phyloP scores from a whole-genome alignment of 2,113 vertebrate species.

The Alectura lathami region DNA sequence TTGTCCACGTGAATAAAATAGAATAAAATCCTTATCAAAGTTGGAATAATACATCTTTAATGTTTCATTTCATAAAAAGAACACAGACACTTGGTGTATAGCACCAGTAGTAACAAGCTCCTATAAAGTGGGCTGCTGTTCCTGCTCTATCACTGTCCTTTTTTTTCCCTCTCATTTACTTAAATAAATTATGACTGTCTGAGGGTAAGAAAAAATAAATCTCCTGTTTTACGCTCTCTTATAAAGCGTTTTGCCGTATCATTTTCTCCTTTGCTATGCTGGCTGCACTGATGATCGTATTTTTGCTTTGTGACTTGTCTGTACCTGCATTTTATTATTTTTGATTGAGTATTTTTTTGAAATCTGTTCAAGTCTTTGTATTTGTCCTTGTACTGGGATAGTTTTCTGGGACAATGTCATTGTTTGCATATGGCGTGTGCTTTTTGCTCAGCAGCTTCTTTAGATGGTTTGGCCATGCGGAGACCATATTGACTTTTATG shows the following conservation, averaged over 20 bases:
- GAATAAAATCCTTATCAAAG: background rate
- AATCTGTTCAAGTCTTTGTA: background rate
- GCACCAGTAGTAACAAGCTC: background rate
- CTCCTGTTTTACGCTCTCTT: background rate
- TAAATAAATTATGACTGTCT: background rate
- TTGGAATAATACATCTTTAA: background rate
- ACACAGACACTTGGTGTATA: background rate
- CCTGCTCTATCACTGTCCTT: background rate
- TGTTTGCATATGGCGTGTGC: background rate
- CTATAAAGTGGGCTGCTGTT: background rate
- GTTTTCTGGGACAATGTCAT: background rate
- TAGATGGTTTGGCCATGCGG: background rate
- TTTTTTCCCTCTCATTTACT: background rate
- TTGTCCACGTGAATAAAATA: background rate
- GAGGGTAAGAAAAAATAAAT: background rate
- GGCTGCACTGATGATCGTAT: fast-evolving
- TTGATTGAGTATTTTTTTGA: background rate
- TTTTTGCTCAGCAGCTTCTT: background rate
- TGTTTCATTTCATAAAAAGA: background rate
- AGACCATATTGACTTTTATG: background rate
- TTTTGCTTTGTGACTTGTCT: background rate
- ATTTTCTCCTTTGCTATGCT: background rate
- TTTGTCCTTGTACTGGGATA: background rate
- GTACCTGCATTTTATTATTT: background rate
- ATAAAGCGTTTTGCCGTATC: background rate